phyloP scores from a whole-genome alignment of 2,113 vertebrate species.

The human (Homo sapiens) region GRCh38 chr3:191590001-191590500 shows the following conservation, averaged over 20 bases:
- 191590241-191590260: not conserved
- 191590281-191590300: not conserved
- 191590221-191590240: not conserved
- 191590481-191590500: not conserved
- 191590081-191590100: not conserved
- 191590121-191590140: not conserved
- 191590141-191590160: not conserved
- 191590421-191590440: not conserved
- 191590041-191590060: not conserved
- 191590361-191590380: not conserved
- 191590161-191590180: not conserved
- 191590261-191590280: not conserved
- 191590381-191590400: not conserved
- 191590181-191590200: not conserved
- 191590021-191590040: not conserved
- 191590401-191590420: not conserved
- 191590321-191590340: not conserved
- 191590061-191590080: not conserved
- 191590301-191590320: not conserved
- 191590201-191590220: not conserved
- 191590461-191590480: not conserved
- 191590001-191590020: not conserved
- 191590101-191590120: not conserved
- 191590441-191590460: not conserved
- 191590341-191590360: not conserved